Conservation (phyloP, 2,797 vertebrate species). For the Alectoris magna region DNA sequence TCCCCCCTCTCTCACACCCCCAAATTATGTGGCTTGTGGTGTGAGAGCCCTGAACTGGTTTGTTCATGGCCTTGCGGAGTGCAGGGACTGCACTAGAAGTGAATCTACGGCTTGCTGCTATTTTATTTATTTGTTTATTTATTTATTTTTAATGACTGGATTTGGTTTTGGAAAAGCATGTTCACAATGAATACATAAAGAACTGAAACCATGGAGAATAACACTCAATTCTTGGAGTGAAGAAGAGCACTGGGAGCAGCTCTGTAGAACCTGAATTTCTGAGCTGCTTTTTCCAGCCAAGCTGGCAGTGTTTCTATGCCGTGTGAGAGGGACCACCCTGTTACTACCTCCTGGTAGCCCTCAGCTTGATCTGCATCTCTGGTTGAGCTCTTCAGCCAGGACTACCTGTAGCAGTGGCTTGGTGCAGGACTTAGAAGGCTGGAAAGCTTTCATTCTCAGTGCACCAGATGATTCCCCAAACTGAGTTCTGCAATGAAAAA, state of each 20-base stretch:
- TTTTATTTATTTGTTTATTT: neutral
- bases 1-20: neutral
- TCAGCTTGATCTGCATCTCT: neutral
- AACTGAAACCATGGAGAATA: slow-evolving; percentile 15
- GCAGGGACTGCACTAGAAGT: neutral
- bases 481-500: neutral
- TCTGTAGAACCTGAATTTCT: neutral
- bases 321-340: neutral
- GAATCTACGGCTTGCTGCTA: slow-evolving; percentile 22
- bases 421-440: neutral
- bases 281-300: neutral
- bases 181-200: neutral
- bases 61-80: neutral
- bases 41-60: neutral
- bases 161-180: slow-evolving; percentile 5
- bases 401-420: neutral
- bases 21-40: slow-evolving; percentile 9
- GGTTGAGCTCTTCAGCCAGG: neutral
- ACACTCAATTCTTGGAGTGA: neutral
- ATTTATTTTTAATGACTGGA: neutral
- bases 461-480: neutral
- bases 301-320: neutral
- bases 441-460: neutral
- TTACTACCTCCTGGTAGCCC: neutral
- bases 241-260: neutral